Percentiles rank a stretch among this genome's conserved stretches.
These are phyloP conservation scores for Brachyopa scutellaris DNA, from an alignment of 2,888 invertebrate genomes.

Conservation along the genomic window DNA sequence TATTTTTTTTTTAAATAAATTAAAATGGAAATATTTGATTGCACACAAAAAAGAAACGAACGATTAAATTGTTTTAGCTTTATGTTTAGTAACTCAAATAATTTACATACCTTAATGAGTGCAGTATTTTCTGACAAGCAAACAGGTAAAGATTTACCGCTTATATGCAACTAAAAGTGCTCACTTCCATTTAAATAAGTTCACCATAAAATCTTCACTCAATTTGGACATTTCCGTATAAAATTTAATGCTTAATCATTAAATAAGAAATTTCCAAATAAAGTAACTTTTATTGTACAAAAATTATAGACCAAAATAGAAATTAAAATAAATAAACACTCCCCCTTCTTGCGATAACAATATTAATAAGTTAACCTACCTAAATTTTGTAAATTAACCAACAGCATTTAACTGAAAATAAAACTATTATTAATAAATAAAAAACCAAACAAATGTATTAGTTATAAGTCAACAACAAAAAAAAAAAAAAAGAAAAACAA, in stretches of 20 bases:
- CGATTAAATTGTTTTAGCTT: too few species aligned
- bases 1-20: too few species aligned
- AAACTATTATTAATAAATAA: neutral
- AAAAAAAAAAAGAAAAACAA: neutral
- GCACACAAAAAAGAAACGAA: too few species aligned
- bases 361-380: neutral
- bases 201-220: neutral
- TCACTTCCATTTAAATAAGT: neutral
- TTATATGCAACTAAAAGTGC: neutral
- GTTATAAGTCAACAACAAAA: too few species aligned
- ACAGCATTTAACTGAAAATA: neutral
- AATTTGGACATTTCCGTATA: slow-evolving; percentile 1
- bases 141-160: too few species aligned
- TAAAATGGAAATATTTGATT: too few species aligned
- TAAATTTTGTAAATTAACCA: slow-evolving; percentile 15
- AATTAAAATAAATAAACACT: neutral
- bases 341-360: neutral
- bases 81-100: too few species aligned
- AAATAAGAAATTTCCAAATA: neutral
- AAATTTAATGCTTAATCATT: neutral
- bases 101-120: too few species aligned
- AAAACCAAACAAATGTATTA: neutral
- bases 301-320: slow-evolving; percentile 16
- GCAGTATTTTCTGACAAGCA: too few species aligned
- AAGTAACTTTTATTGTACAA: slow-evolving; percentile 20